Evolutionary conservation across 1,140 invertebrate species (phyloP), one percentile per base, ranked within the genome.

Genomic region (Ips typographus): DNA sequence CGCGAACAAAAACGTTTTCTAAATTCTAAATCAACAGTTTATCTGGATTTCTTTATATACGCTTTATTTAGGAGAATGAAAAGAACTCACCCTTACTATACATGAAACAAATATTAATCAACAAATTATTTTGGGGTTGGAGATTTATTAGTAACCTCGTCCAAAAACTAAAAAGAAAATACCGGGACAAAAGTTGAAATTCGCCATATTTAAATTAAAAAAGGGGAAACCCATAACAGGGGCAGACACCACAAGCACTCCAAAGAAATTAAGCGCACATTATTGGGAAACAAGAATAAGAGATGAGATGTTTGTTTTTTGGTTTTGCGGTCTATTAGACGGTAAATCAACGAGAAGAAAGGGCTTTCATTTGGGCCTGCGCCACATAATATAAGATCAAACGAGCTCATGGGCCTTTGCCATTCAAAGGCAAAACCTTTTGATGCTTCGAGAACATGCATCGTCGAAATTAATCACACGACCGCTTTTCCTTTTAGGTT

Each of bases 331-430:
- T 71, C 63, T 71, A 71, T 71, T 71, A 71, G 69, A 71, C 61
- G 63, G 69, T 44, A 65, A 71, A 71, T 71, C 69, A 64, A 63
- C 57, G 52, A 65, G 56, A 61, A 71, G 69, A 71, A 64, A 65
- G 61, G 69, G 63, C 69, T 71, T 71, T 70, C 53, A 70, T 70
- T 70, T 65, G 40, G 49, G 69, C 69, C 61, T 71, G 69, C 69
- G 69, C 64, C 63, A 66, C 59, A 71, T 71, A 71, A 71, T 71
- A 71, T 71, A 71, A 71, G 69, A 71, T 71, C 69, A 71, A 71
- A 71, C 69, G 69, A 65, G 61, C 68, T 70, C 6, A 52, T 64
- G 59, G 68, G 68, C 44, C 68, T 63, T 70, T 70, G 53, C 59
- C 55, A 65, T 70, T 70, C 58, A 70, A 70, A 69, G 52, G 68